Base-by-base conservation (phyloP, 2,888 invertebrate genomes). In the Volucella bombylans region DNA sequence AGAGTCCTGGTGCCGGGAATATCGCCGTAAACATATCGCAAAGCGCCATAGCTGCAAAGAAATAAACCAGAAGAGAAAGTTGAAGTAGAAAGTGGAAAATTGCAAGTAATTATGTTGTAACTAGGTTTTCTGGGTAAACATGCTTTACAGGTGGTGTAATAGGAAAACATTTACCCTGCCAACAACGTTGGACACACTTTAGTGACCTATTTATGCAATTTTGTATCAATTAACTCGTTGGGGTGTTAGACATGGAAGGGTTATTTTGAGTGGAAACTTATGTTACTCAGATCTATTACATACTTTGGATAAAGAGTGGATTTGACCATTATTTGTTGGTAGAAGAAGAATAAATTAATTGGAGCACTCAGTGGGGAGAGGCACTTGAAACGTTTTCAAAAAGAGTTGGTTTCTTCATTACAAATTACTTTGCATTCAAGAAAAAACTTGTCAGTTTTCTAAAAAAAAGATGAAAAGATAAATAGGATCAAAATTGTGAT, bases 21-120 rank as follows among this genome's bases (percentile, higher is more conserved):
- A 97, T 93, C 89, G 97, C 95, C 0, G 98, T 98, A 91, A 98
- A 95, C 95, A 98, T 96, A 92, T 98, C 98, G 88, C 97, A 97
- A 4, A 98, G 93, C 0, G 98, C 98, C 97, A 98, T 98, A n/a
- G 96, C 92, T 92, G 86, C 4, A 88, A 88, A 39, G 47, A 76
- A 62, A 85, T 0, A 52, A 64, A 59, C 31, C 31, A 31, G 6
- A 31, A 31, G 31, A 31, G 6, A 54, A 18, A 38, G 11, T n/a
- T 31, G 15, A 52, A 38, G 11, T 3, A 11, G 38, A 43, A 52
- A 31, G 41, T 65, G 52, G 18, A 39, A 6, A 61, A 15, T 65
- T 65, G 45, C 12, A 50, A 50, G 77, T 77, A 55, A 61, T 31
- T 68, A 45, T 59, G 50, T 0, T 64, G 57, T 55, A 64, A 55